These are phyloP conservation scores for Heliconius ethilla DNA, from an alignment of 2,888 invertebrate genomes.

Conservation along the genomic window DNA sequence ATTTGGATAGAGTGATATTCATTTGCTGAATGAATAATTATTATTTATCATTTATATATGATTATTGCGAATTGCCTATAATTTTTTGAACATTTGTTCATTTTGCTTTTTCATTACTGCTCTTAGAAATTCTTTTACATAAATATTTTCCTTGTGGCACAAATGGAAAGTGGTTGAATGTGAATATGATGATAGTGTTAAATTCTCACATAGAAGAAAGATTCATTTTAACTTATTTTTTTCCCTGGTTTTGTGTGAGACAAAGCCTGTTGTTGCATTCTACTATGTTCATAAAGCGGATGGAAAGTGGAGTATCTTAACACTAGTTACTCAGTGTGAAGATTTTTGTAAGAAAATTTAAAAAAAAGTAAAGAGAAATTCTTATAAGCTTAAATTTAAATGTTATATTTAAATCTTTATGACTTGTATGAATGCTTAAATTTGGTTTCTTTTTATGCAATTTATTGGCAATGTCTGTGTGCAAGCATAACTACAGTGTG, in stretches of 20 bases:
- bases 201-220: not conserved
- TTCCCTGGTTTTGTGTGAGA: not conserved
- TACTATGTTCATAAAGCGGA: not conserved
- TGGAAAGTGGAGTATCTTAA: not conserved
- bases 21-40: not conserved
- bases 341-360: not conserved
- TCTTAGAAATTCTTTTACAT: not conserved
- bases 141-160: not conserved
- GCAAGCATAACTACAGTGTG: not conserved
- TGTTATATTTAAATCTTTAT: not conserved
- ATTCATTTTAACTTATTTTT: not conserved
- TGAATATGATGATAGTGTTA: not conserved
- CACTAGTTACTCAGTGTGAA: not conserved
- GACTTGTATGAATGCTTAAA: not conserved
- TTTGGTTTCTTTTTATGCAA: not conserved
- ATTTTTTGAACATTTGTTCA: not conserved
- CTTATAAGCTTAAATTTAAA: no score
- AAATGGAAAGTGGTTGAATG: not conserved
- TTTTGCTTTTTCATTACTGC: not conserved
- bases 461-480: constrained; percentile 1
- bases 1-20: not conserved
- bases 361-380: not conserved
- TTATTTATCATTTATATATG: not conserved
- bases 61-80: not conserved
- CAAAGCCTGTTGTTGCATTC: not conserved